phyloP scores from a whole-genome alignment of 2,888 invertebrate genomes.

The Tribolium freemani region DNA sequence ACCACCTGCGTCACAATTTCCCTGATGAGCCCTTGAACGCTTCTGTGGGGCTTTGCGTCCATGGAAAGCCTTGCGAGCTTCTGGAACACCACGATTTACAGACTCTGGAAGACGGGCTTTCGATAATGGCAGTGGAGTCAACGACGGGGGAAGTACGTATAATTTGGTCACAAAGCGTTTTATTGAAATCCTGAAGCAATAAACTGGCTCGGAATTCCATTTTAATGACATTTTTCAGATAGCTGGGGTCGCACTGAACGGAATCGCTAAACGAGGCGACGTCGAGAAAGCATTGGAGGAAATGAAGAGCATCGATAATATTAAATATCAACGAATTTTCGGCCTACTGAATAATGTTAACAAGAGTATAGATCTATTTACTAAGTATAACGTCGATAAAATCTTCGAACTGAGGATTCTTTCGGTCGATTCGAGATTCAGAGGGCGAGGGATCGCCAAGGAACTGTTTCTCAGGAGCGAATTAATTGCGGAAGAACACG shows the following conservation, averaged over 20 bases:
- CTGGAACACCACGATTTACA: conserved; percentile 80
- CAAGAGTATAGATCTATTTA: conserved; percentile 78
- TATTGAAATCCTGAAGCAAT: conserved; percentile 32
- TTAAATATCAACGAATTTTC: conserved; percentile 84
- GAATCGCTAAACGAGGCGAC: conserved; percentile 81
- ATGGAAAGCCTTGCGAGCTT: conserved; percentile 79
- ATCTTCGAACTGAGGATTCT: conserved; percentile 86
- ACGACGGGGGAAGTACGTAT: conserved; percentile 74
- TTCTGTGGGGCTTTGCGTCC: conserved; percentile 80
- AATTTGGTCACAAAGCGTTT: conserved; percentile 19
- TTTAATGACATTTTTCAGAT: conserved; percentile 72
- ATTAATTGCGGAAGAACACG: conserved; percentile 75
- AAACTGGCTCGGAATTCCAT: conserved; percentile 21
- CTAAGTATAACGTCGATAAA: conserved; percentile 76
- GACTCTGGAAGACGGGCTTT: conserved; percentile 82
- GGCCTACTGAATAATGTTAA: conserved; percentile 81
- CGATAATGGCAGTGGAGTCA: conserved; percentile 76
- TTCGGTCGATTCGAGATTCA: conserved; percentile 79
- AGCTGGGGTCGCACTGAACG: conserved; percentile 83
- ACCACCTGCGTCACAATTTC: conserved; percentile 81
- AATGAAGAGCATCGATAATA: conserved; percentile 76
- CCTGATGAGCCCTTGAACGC: conserved; percentile 88
- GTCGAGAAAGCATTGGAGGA: conserved; percentile 79
- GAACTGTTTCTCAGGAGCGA: conserved; percentile 79
- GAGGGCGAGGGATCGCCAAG: conserved; percentile 83